phyloP scores from a whole-genome alignment of 2,888 invertebrate genomes.

The Labia minor region DNA sequence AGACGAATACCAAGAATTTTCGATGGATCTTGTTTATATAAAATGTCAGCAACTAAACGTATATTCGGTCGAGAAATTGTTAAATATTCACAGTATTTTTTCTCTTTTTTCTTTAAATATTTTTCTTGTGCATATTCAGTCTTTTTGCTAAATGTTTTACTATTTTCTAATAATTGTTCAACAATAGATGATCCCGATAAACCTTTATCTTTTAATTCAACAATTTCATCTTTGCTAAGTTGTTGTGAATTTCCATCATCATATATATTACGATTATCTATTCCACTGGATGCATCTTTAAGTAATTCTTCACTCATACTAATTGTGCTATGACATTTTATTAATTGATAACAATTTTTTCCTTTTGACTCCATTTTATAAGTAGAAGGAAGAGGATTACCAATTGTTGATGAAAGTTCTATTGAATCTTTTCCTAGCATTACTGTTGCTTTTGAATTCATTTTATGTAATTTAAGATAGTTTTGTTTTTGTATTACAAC shows the following conservation, averaged over 20 bases:
- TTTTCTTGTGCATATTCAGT: slow-evolving; percentile 90
- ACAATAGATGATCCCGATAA: slow-evolving; percentile 72
- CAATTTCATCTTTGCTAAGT: slow-evolving; percentile 71
- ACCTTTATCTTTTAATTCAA: slow-evolving; percentile 63
- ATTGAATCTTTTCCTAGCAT: slow-evolving; percentile 59
- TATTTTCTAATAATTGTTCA: slow-evolving; percentile 77
- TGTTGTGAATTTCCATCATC: slow-evolving; percentile 74
- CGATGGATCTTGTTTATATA: slow-evolving; percentile 64
- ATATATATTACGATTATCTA: slow-evolving; percentile 72
- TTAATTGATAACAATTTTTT: slow-evolving; percentile 40
- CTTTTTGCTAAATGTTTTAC: slow-evolving; percentile 78
- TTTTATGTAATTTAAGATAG: slow-evolving; percentile 65
- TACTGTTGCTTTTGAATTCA: slow-evolving; percentile 49
- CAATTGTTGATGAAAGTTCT: slow-evolving; percentile 53
- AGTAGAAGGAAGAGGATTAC: slow-evolving; percentile 58
- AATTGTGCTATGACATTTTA: slow-evolving; percentile 41
- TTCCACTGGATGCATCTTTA: slow-evolving; percentile 52
- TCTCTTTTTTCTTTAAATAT: slow-evolving; percentile 88
- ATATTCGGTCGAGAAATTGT: slow-evolving; percentile 71
- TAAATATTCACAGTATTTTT: slow-evolving; percentile 79
- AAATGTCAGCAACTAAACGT: slow-evolving; percentile 70
- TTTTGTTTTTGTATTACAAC: slow-evolving; percentile 67
- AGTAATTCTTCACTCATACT: slow-evolving; percentile 51
- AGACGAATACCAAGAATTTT: slow-evolving; percentile 68
- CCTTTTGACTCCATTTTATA: slow-evolving; percentile 59